A percentile compares a stretch with the other conserved stretches of the same genome.
Conservation (phyloP, 1,140 invertebrate genomes). For the Drosophila sulfurigaster region DNA sequence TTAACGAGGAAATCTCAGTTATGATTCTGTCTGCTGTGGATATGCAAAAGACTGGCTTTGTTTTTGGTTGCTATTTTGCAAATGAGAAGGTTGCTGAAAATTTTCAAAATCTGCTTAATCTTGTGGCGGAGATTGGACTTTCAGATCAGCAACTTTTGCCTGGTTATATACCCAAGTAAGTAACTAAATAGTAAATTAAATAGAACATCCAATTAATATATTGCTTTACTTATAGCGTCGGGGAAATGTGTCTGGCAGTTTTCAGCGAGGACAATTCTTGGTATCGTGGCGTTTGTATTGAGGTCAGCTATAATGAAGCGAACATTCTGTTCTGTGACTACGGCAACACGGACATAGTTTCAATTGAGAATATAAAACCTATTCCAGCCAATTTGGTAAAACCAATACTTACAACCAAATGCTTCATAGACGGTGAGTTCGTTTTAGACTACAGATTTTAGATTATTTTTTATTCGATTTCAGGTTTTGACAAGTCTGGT, state of each 20-base stretch:
- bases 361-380: constrained; percentile 45
- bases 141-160: background rate
- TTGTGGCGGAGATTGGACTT: constrained; percentile 13
- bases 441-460: background rate
- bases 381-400: constrained; percentile 8
- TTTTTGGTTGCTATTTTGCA: constrained; percentile 48
- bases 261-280: constrained; percentile 52
- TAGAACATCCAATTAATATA: background rate
- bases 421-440: constrained; percentile 54
- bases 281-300: constrained; percentile 61
- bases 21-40: constrained; percentile 11
- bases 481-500: constrained; percentile 49
- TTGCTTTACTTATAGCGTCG: constrained; percentile 32
- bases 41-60: constrained; percentile 30
- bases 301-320: constrained; percentile 15
- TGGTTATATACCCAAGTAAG: constrained; percentile 53
- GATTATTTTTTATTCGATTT: background rate
- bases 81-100: constrained; percentile 5
- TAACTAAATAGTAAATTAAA: background rate
- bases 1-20: background rate
- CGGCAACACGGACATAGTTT: constrained; percentile 53
- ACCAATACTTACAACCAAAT: constrained; percentile 48
- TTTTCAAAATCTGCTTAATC: constrained; percentile 25
- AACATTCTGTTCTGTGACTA: constrained; percentile 54
- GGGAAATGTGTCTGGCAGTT: constrained; percentile 51